Percentiles rank a stretch among this genome's conserved stretches.
phyloP scores from a whole-genome alignment of 2,888 invertebrate species.

The Loripinus fragilis region DNA sequence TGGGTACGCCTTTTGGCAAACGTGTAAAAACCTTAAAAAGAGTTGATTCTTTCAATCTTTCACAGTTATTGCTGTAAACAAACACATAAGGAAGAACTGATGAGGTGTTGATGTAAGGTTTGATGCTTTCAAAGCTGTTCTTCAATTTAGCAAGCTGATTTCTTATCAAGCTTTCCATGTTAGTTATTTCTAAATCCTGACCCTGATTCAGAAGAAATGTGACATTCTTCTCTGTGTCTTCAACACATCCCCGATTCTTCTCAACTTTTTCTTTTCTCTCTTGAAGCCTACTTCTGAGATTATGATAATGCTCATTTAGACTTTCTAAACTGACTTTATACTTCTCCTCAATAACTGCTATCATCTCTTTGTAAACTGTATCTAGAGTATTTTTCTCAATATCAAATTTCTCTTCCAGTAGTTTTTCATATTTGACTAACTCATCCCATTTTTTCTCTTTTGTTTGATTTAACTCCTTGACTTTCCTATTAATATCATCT shows the following conservation, averaged over 20 bases:
- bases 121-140: background rate
- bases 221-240: conserved; percentile 1
- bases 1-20: no score
- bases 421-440: background rate
- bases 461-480: conserved; percentile 22
- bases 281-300: conserved; percentile 19
- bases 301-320: conserved; percentile 21
- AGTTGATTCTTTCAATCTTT: conserved; percentile 2
- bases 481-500: conserved; percentile 16
- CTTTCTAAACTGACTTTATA: conserved; percentile 24
- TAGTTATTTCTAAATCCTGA: conserved; percentile 30
- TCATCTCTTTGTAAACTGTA: conserved; percentile 21
- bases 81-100: background rate
- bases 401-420: conserved; percentile 33
- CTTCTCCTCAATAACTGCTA: conserved; percentile 37
- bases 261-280: conserved; percentile 11
- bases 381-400: conserved; percentile 28
- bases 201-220: conserved; percentile 39
- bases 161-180: conserved; percentile 23
- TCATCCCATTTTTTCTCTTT: background rate
- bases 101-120: conserved; percentile 2
- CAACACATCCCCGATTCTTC: conserved; percentile 18
- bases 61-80: conserved; percentile 13
- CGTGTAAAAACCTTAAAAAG: background rate
- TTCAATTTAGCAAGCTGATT: background rate